Evolutionary conservation across 2,888 invertebrate genomes (phyloP).

Genomic region (Ophioninae sp.): DNA sequence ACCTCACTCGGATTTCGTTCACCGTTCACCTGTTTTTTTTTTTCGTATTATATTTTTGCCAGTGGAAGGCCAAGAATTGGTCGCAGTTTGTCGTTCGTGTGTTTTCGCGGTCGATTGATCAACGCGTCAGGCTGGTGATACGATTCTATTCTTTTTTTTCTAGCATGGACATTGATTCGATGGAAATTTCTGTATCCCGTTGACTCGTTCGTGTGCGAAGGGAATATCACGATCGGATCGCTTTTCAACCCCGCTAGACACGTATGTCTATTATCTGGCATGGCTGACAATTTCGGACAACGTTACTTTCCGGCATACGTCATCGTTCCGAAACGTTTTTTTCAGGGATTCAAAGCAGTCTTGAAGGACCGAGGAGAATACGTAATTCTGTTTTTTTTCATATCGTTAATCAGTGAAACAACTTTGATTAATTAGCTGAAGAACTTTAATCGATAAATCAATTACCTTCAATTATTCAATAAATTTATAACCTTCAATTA

Average conservation of each 20-base stretch:
- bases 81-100: conserved; percentile 14
- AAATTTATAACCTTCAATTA: no score
- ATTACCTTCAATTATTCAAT: no score
- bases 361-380: no score
- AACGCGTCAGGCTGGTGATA: conserved; percentile 8
- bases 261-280: neutral
- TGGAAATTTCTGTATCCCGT: conserved; percentile 37
- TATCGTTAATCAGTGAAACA: no score
- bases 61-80: conserved; percentile 18
- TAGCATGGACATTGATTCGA: conserved; percentile 21
- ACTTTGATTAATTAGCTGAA: no score
- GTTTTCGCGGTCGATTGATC: conserved; percentile 42
- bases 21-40: conserved; percentile 87
- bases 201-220: conserved; percentile 8
- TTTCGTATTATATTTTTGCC: neutral
- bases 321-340: neutral
- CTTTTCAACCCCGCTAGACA: neutral
- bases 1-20: conserved; percentile 93
- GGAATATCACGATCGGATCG: conserved; percentile 32
- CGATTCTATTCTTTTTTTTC: neutral
- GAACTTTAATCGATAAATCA: no score
- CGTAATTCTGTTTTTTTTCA: neutral
- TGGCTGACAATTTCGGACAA: neutral
- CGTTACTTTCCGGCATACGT: neutral
- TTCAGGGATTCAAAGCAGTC: neutral